A percentile compares a stretch with the other conserved stretches of the same genome.
These are phyloP conservation scores for Ochlodes sylvanus DNA, from an alignment of 2,888 invertebrate species.

Conservation along the genomic window DNA sequence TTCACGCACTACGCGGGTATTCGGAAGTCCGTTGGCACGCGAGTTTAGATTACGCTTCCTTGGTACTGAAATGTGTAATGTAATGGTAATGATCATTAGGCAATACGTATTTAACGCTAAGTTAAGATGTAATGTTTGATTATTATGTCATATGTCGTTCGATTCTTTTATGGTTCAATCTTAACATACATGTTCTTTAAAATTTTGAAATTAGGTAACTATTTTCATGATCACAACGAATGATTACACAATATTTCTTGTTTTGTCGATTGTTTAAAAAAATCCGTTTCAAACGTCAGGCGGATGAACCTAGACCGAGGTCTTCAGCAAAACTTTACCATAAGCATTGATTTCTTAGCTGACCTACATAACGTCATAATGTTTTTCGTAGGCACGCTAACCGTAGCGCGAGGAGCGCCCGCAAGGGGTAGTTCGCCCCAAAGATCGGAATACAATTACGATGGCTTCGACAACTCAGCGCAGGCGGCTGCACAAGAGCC, in stretches of 20 bases:
- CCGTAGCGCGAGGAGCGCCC: conserved; percentile 62
- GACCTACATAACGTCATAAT: background rate
- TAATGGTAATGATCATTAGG: conserved; percentile 4
- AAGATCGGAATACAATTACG: conserved; percentile 72
- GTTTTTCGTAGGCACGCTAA: conserved; percentile 57
- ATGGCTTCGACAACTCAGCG: conserved; percentile 69
- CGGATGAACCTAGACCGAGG: too few species aligned
- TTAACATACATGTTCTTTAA: too few species aligned
- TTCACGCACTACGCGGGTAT: background rate
- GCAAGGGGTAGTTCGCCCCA: conserved; percentile 55
- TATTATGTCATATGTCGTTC: background rate
- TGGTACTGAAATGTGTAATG: conserved; percentile 13
- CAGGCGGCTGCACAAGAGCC: conserved; percentile 61
- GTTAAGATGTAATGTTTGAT: conserved; percentile 17
- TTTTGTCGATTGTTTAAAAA: too few species aligned
- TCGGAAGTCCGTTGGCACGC: conserved; percentile 21
- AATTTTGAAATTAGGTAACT: too few species aligned
- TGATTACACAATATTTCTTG: too few species aligned
- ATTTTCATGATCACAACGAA: too few species aligned
- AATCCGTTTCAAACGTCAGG: too few species aligned
- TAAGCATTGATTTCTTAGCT: background rate
- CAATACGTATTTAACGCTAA: conserved; percentile 18
- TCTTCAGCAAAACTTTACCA: too few species aligned
- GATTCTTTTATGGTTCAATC: too few species aligned
- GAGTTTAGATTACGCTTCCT: conserved; percentile 23